Base-by-base conservation (phyloP, 2,797 vertebrate species). In the Muscicapa comitata region DNA sequence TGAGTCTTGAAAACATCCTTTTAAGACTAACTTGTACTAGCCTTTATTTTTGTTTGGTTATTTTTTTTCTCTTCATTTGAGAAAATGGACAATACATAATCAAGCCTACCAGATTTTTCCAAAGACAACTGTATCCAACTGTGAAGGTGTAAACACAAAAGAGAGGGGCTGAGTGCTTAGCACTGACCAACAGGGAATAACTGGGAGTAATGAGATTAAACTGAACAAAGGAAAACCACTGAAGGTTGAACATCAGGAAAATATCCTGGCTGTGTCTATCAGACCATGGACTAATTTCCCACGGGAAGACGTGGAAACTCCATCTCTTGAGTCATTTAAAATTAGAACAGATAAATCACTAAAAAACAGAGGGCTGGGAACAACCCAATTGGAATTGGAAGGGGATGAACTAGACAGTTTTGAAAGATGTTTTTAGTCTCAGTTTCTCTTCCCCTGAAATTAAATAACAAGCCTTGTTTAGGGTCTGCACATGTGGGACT, bases 261-360 rank as follows among this genome's bases (percentile, higher is more conserved):
- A 95, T 95, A 95, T 96, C 96, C 92, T 86, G 88, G 81, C 93
- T 50, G 28, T 90, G 86, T 94, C 92, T 93, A 96, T 94, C 88
- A 97, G 96, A 95, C 95, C 96, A 73, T 97, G 94, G 93, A 93
- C 48, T 97, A 89, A 96, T 97, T 97, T 97, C 96, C 96, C 96
- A 94, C 0, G 93, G 96, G 96, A 95, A 96, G 61, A 51, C n/a
- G 90, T 93, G 40, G 91, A 90, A 96, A 95, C 93, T 97, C 96
- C 95, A 95, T 96, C 80, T 94, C 87, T 88, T 79, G 83, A 94
- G 88, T 95, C 1, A 94, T 85, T 96, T 97, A 94, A 94, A 95
- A 95, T 91, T 74, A 91, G 63, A 96, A 73, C 11, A 93, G 93
- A 96, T 91, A 96, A 96, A 96, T 91, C 87, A 57, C 63, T 66